phyloP scores from a whole-genome alignment of 2,888 invertebrate genomes.

The Gasteruption jaculator region DNA sequence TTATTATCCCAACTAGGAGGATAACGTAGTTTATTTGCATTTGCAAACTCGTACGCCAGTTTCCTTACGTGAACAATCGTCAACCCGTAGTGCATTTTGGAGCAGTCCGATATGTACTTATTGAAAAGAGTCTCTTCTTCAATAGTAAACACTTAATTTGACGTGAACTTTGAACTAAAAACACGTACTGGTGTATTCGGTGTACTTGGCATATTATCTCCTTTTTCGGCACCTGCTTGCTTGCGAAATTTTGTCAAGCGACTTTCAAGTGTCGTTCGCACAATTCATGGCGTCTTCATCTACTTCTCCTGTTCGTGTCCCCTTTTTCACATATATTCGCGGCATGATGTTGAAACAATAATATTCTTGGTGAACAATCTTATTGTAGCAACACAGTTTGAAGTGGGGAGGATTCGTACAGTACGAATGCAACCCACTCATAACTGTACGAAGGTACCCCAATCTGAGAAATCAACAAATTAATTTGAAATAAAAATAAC shows the following conservation, averaged over 20 bases:
- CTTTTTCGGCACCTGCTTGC: constrained; percentile 6
- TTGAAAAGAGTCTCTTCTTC: constrained; percentile 17
- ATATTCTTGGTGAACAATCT: no score
- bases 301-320: no score
- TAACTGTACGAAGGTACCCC: no score
- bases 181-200: neutral
- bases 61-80: constrained; percentile 20
- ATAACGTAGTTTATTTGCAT: constrained; percentile 15
- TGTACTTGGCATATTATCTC: no score
- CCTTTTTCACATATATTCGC: no score
- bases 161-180: constrained; percentile 19
- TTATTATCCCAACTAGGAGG: constrained; percentile 20
- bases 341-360: no score
- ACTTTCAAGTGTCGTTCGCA: constrained; percentile 22
- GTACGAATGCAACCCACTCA: no score
- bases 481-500: no score
- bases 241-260: constrained; percentile 16
- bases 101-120: constrained; percentile 19
- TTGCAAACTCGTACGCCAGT: constrained; percentile 23
- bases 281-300: no score
- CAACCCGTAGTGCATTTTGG: constrained; percentile 25
- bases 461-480: no score
- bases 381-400: no score
- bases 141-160: constrained; percentile 25
- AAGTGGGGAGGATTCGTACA: no score